These are phyloP conservation scores for Heliconius ethilla DNA, from an alignment of 2,888 invertebrate species.

Conservation along the genomic window DNA sequence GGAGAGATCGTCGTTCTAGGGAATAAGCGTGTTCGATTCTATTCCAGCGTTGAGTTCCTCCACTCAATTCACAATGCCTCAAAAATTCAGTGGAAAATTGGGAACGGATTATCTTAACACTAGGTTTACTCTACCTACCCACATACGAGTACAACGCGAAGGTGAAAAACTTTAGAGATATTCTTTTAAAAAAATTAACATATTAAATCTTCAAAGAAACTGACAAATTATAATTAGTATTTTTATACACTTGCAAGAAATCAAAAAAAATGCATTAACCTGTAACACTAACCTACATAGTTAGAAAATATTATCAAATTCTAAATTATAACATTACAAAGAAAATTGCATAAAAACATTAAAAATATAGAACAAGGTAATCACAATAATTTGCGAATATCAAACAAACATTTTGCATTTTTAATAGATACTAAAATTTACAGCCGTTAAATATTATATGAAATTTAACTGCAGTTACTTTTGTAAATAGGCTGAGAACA, in stretches of 20 bases:
- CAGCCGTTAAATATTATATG: constrained; percentile 21
- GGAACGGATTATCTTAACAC: no score
- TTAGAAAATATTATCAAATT: constrained; percentile 1
- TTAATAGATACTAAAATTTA: constrained; percentile 28
- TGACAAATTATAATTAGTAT: background rate
- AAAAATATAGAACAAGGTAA: constrained; percentile 32
- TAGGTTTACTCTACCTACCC: no score
- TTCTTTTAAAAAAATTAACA: background rate
- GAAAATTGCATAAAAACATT: constrained; percentile 16
- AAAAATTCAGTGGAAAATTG: no score
- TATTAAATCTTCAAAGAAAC: constrained; percentile 29
- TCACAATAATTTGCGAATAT: constrained; percentile 9
- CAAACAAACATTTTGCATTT: constrained; percentile 27
- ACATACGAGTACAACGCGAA: no score
- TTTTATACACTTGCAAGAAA: constrained; percentile 6
- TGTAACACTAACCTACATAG: constrained; percentile 15
- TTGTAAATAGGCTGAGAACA: constrained; percentile 34
- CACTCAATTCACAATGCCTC: no score
- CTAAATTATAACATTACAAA: background rate
- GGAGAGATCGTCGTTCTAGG: no score
- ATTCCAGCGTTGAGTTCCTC: no score
- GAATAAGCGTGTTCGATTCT: no score
- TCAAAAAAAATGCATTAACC: constrained; percentile 19
- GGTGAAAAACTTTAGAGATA: no score
- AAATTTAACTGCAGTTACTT: constrained; percentile 33